Evolutionary conservation across 1,140 invertebrate genomes (phyloP).

Genomic region (Idris sp.): DNA sequence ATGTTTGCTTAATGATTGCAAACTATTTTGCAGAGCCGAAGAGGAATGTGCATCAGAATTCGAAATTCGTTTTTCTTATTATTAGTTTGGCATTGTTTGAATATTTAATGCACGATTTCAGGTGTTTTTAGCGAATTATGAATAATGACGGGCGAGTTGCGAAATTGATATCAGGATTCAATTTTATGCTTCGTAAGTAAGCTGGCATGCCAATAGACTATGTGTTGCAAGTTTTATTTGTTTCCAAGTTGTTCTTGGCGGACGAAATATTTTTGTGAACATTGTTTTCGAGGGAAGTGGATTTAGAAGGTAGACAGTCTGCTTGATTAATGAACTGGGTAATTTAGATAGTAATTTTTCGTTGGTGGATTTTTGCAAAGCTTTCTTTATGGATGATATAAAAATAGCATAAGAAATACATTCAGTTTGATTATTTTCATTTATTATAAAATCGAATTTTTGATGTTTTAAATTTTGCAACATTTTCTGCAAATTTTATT

Average conservation of each 20-base stretch:
- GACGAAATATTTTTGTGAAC: conserved; percentile 1
- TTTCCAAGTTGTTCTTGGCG: conserved; percentile 4
- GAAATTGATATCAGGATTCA: conserved; percentile 37
- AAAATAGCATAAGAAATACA: too few relatives aligned
- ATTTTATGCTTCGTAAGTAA: conserved; percentile 35
- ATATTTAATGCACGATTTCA: conserved; percentile 16
- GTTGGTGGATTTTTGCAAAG: too few relatives aligned
- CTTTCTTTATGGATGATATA: too few relatives aligned
- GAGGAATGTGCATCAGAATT: background rate
- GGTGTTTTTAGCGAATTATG: conserved; percentile 20
- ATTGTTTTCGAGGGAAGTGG: background rate
- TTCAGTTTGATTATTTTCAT: too few relatives aligned
- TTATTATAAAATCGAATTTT: too few relatives aligned
- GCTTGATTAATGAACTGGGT: too few relatives aligned
- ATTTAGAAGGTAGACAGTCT: background rate
- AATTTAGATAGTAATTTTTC: too few relatives aligned
- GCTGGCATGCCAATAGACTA: background rate
- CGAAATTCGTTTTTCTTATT: conserved; percentile 13
- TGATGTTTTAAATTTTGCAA: too few relatives aligned
- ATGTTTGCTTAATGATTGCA: conserved; percentile 1
- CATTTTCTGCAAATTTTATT: too few relatives aligned
- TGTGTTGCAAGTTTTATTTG: conserved; percentile 24
- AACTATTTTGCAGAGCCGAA: background rate
- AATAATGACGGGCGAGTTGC: conserved; percentile 20
- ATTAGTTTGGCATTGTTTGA: too few relatives aligned